Percentiles rank a stretch among this genome's conserved stretches.
These are phyloP conservation scores for Branchinecta lindahli DNA, from an alignment of 1,140 invertebrate species.

Conservation along the genomic window DNA sequence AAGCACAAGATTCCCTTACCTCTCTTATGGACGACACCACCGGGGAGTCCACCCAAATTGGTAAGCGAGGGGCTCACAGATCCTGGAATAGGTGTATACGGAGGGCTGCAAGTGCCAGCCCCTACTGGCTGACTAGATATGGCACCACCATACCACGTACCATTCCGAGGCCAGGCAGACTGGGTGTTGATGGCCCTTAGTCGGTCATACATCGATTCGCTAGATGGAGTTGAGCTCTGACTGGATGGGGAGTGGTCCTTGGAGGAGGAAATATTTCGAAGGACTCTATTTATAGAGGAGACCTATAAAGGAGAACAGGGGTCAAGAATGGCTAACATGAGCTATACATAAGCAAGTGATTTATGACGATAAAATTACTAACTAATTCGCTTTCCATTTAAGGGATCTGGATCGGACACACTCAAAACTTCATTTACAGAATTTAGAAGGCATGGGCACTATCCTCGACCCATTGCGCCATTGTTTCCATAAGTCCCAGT, in stretches of 20 bases:
- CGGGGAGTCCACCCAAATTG: not conserved
- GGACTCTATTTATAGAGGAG: constrained; percentile 95
- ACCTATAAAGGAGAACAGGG: constrained; percentile 45
- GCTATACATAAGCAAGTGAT: not conserved
- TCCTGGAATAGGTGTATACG: constrained; percentile 18
- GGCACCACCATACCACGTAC: constrained; percentile 36
- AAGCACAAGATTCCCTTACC: too few species aligned
- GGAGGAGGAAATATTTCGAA: constrained; percentile 80
- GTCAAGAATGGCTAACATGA: constrained; percentile 19
- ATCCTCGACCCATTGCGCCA: too few species aligned
- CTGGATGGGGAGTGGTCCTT: constrained; percentile 42
- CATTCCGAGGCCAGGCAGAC: constrained; percentile 40
- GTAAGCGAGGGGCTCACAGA: constrained; percentile 15
- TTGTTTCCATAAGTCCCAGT: too few species aligned
- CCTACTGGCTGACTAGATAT: constrained; percentile 14
- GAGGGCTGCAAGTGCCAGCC: constrained; percentile 19
- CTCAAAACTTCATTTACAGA: too few species aligned
- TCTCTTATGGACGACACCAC: not conserved
- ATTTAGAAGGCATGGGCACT: too few species aligned
- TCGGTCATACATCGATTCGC: constrained; percentile 64
- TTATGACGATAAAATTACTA: too few species aligned
- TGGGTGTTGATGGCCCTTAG: constrained; percentile 66
- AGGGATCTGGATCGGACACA: too few species aligned
- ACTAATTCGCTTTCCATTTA: too few species aligned
- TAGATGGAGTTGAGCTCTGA: constrained; percentile 28